A percentile compares a stretch with the other conserved stretches of the same genome.
phyloP scores from a whole-genome alignment of 2,797 vertebrate genomes.

The Anomalospiza imberbis region DNA sequence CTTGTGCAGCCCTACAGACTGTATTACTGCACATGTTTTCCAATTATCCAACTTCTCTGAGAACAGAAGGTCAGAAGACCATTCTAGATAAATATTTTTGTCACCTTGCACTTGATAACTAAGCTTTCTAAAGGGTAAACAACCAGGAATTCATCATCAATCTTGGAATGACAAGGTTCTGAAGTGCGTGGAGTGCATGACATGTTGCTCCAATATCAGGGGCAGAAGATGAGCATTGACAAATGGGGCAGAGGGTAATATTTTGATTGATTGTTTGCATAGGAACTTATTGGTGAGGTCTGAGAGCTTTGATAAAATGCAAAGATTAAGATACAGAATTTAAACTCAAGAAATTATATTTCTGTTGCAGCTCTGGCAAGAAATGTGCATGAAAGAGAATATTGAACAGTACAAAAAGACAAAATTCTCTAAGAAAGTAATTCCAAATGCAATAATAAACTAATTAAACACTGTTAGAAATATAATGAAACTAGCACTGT shows the following conservation, averaged over 20 bases:
- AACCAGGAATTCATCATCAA: constrained; percentile 1
- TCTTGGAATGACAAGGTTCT: constrained; percentile 32
- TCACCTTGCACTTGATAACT: background rate
- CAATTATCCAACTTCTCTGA: background rate
- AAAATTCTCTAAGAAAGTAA: background rate
- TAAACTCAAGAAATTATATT: background rate
- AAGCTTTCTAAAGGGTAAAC: constrained; percentile 15
- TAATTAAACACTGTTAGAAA: constrained; percentile 53
- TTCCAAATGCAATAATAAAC: constrained; percentile 38
- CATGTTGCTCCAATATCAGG: background rate
- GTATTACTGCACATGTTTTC: background rate
- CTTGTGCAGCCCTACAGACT: background rate
- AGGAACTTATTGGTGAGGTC: background rate
- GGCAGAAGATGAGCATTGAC: background rate
- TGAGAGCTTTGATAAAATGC: background rate
- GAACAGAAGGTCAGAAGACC: constrained; percentile 38
- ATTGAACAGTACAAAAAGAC: background rate
- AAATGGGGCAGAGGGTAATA: background rate
- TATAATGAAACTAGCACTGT: background rate
- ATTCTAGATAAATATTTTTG: constrained; percentile 41
- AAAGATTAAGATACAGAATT: background rate
- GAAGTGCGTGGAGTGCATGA: background rate
- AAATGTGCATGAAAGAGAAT: background rate
- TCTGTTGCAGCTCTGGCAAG: background rate
- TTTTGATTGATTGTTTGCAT: background rate